phyloP scores from a whole-genome alignment of 1,140 invertebrate genomes.

The Leptonema lineaticorne region DNA sequence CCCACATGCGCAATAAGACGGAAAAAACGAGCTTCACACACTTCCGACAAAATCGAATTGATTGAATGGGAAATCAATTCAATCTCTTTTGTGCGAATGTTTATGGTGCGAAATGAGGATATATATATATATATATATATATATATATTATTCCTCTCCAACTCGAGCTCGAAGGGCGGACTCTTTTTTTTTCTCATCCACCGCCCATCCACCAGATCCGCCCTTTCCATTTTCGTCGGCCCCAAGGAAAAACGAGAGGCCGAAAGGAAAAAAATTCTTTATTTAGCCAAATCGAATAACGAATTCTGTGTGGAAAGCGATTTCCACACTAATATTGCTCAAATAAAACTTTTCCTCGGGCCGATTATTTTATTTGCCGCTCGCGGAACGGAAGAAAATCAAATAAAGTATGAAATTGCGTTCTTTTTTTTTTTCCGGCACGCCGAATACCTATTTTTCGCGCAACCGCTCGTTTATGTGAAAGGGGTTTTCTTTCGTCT shows the following conservation, averaged over 20 bases:
- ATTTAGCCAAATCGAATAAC: constrained; percentile 18
- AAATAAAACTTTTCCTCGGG: constrained; percentile 22
- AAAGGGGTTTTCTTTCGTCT: background rate
- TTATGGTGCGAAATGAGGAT: constrained; percentile 3
- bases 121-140: too few relatives aligned
- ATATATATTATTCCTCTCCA: too few relatives aligned
- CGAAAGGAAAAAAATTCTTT: background rate
- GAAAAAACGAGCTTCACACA: background rate
- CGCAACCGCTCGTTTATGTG: background rate
- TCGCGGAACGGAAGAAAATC: constrained; percentile 4
- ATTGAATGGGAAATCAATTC: constrained; percentile 18
- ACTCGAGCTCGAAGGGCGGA: too few relatives aligned
- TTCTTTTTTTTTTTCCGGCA: constrained; percentile 6
- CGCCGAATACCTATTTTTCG: background rate
- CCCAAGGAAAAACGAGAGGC: background rate
- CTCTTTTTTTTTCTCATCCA: too few relatives aligned
- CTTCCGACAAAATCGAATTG: background rate
- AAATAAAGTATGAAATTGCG: constrained; percentile 24
- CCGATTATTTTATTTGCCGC: constrained; percentile 19
- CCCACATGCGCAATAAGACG: background rate
- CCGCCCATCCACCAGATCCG: too few relatives aligned
- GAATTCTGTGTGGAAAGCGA: constrained; percentile 22
- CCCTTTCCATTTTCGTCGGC: too few relatives aligned
- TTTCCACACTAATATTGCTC: constrained; percentile 24
- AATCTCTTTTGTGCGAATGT: constrained; percentile 10